Conservation (phyloP, 2,888 invertebrate genomes). For the Epistrophe eligans region DNA sequence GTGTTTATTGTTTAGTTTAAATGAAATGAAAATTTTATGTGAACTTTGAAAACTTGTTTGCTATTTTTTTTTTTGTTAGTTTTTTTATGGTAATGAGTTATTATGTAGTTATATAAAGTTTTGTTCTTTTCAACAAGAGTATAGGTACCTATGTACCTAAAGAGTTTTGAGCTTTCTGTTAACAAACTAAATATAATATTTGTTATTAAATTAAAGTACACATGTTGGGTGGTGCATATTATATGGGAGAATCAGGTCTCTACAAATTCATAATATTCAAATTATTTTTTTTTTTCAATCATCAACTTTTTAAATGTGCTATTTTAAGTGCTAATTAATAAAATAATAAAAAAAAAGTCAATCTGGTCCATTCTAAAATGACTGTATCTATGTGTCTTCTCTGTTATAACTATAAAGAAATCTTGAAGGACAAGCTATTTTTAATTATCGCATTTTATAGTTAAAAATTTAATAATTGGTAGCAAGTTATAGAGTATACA, state of each 20-base stretch:
- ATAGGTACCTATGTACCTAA: neutral
- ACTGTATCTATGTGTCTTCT: too few species aligned
- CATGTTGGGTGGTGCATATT: neutral
- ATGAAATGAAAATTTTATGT: conserved; percentile 37
- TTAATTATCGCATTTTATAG: too few species aligned
- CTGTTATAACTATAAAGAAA: too few species aligned
- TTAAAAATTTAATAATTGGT: too few species aligned
- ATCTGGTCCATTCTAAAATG: too few species aligned
- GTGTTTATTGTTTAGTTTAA: conserved; percentile 16
- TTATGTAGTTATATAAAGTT: conserved; percentile 16
- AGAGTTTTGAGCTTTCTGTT: neutral
- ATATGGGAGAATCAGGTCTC: neutral
- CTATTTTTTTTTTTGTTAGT: neutral
- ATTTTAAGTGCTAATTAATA: too few species aligned
- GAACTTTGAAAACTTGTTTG: conserved; percentile 42
- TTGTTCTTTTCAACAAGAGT: neutral
- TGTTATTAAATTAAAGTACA: neutral
- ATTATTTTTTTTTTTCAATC: too few species aligned
- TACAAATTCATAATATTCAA: too few species aligned
- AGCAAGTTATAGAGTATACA: too few species aligned
- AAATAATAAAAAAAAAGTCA: too few species aligned
- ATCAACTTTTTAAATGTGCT: too few species aligned
- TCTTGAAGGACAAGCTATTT: too few species aligned
- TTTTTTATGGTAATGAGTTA: conserved; percentile 44
- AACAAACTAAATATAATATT: neutral